Percentiles rank a stretch among this genome's conserved stretches.
These are phyloP conservation scores for Pungitius pungitius DNA, from an alignment of 2,113 vertebrate genomes.

Conservation along the genomic window DNA sequence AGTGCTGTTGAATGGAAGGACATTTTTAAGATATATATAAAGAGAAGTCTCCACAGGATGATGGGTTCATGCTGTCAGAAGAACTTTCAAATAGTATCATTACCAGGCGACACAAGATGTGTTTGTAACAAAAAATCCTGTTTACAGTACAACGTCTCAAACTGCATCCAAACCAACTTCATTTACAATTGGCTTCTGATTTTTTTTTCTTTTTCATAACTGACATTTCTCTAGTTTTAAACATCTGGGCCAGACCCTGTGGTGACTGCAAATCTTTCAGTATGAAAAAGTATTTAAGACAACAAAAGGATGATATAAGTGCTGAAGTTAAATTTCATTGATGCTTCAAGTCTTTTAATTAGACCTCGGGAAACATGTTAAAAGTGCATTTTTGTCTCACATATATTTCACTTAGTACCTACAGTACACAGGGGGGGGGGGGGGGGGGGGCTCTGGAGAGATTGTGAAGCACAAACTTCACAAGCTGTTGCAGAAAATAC, in stretches of 20 bases:
- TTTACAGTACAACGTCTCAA: constrained; percentile 72
- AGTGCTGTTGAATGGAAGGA: constrained; percentile 51
- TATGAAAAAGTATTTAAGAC: constrained; percentile 61
- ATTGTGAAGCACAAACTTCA: constrained; percentile 37
- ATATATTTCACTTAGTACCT: constrained; percentile 65
- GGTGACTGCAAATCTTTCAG: constrained; percentile 44
- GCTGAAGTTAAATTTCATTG: constrained; percentile 72
- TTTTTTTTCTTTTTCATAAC: constrained; percentile 43
- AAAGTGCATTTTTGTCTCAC: constrained; percentile 79
- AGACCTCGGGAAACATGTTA: constrained; percentile 70
- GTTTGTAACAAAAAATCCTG: constrained; percentile 67
- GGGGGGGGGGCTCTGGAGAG: constrained; percentile 7
- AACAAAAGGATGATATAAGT: constrained; percentile 75
- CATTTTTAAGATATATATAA: constrained; percentile 16
- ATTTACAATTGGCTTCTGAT: constrained; percentile 49
- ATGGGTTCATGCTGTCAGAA: constrained; percentile 51
- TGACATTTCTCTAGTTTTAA: constrained; percentile 27
- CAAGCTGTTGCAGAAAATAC: constrained; percentile 48
- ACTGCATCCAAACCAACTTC: constrained; percentile 47
- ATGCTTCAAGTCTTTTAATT: constrained; percentile 72
- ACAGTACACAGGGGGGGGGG: constrained; percentile 16
- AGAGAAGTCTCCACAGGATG: constrained; percentile 40
- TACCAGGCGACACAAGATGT: constrained; percentile 25
- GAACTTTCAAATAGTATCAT: constrained; percentile 51
- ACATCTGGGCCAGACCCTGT: constrained; percentile 40